Conservation (phyloP, 2,113 vertebrate species). For the Clarias magur region DNA sequence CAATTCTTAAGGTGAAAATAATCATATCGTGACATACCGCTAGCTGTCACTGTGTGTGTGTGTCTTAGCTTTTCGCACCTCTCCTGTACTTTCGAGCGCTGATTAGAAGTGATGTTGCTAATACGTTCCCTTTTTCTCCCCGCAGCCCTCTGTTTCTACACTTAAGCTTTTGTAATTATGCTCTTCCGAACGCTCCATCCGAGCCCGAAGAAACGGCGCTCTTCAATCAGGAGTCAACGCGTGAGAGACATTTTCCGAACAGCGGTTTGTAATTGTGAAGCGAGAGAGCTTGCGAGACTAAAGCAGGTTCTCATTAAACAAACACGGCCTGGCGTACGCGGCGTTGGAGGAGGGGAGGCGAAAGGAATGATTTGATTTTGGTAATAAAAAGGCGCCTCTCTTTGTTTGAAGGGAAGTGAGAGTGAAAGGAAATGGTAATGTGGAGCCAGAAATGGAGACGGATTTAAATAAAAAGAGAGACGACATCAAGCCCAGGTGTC, state of each 20-base stretch:
- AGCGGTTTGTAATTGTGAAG: constrained; percentile 27
- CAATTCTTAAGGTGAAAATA: not conserved
- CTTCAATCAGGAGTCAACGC: constrained; percentile 23
- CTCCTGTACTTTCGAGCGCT: not conserved
- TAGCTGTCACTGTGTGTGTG: not conserved
- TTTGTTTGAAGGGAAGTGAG: constrained; percentile 38
- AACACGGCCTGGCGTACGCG: constrained; percentile 12
- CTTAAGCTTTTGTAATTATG: constrained; percentile 10
- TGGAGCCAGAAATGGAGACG: constrained; percentile 1
- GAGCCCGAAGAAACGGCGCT: not conserved
- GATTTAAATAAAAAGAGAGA: constrained; percentile 45
- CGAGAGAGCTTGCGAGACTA: constrained; percentile 19
- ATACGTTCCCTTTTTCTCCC: not conserved
- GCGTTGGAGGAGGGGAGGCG: not conserved
- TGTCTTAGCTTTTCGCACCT: not conserved
- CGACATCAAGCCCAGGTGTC: constrained; percentile 40
- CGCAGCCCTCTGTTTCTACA: not conserved
- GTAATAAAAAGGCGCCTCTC: constrained; percentile 28
- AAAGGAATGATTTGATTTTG: constrained; percentile 39
- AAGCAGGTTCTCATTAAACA: constrained; percentile 48
- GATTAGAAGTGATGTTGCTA: constrained; percentile 22
- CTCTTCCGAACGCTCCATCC: constrained; percentile 7
- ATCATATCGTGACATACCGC: not conserved
- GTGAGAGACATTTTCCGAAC: not conserved
- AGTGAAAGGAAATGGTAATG: constrained; percentile 41